These are phyloP conservation scores for Catharus fuscescens DNA, from an alignment of 2,113 vertebrate species.

Conservation along the genomic window DNA sequence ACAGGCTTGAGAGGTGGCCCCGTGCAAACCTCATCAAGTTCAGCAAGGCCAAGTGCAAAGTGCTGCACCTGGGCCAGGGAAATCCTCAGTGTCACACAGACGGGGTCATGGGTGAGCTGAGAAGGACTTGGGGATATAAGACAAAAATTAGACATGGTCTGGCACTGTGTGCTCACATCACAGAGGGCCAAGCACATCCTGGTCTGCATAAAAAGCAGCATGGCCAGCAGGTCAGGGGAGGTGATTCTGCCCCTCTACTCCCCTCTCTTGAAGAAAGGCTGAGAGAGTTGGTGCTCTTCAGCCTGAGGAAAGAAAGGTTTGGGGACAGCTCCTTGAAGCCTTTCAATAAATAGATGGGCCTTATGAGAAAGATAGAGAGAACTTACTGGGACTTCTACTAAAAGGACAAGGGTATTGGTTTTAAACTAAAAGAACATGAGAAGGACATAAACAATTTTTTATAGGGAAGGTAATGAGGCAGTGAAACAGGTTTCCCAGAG, in stretches of 20 bases:
- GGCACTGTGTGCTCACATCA: rapidly evolving
- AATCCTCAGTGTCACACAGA: background rate
- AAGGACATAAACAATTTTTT: background rate
- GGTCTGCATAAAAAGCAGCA: background rate
- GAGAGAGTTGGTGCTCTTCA: background rate
- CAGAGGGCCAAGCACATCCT: background rate
- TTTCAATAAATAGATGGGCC: background rate
- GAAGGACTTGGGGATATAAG: background rate
- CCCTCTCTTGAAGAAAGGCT: background rate
- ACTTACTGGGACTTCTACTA: background rate
- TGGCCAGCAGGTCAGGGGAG: background rate
- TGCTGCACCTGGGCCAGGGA: background rate
- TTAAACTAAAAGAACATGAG: background rate
- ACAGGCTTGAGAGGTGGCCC: background rate
- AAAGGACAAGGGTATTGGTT: background rate
- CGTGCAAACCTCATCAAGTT: background rate
- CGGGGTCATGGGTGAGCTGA: background rate
- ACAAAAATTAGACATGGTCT: background rate
- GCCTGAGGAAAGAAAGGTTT: background rate
- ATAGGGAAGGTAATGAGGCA: background rate
- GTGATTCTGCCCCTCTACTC: background rate
- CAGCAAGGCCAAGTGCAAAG: background rate
- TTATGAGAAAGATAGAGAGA: background rate
- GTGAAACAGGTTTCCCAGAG: background rate
- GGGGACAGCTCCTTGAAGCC: background rate